Evolutionary conservation across 2,888 invertebrate species (phyloP).

Genomic region (Mythimna albipuncta): DNA sequence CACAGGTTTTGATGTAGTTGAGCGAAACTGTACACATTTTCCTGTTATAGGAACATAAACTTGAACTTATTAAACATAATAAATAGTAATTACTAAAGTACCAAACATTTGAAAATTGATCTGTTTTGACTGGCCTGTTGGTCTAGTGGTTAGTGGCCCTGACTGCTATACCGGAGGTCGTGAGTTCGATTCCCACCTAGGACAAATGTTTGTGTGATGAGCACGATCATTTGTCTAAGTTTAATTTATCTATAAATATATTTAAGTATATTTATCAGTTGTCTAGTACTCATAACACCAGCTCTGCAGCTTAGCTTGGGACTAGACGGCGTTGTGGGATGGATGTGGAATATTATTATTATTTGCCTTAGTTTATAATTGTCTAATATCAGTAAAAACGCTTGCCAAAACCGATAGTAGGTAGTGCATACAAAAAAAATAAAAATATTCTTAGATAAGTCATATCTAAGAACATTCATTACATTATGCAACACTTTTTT

Average conservation of each 20-base stretch:
- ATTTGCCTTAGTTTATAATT: background rate
- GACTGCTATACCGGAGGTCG: too few species aligned
- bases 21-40: conserved; percentile 24
- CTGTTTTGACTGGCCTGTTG: too few species aligned
- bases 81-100: conserved; percentile 5
- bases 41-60: conserved; percentile 4
- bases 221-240: too few species aligned
- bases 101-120: background rate
- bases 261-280: too few species aligned
- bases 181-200: too few species aligned
- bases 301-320: too few species aligned
- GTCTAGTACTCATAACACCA: too few species aligned
- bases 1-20: conserved; percentile 1
- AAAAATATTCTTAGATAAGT: conserved; percentile 31
- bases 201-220: too few species aligned
- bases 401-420: background rate
- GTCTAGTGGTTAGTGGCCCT: too few species aligned
- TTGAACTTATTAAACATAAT: background rate
- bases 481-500: conserved; percentile 47
- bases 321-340: too few species aligned
- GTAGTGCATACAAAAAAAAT: background rate
- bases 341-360: too few species aligned
- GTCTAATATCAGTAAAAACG: background rate
- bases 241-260: too few species aligned
- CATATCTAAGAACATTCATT: conserved; percentile 23